phyloP scores from a whole-genome alignment of 2,113 vertebrate genomes.

The Macrotus californicus region DNA sequence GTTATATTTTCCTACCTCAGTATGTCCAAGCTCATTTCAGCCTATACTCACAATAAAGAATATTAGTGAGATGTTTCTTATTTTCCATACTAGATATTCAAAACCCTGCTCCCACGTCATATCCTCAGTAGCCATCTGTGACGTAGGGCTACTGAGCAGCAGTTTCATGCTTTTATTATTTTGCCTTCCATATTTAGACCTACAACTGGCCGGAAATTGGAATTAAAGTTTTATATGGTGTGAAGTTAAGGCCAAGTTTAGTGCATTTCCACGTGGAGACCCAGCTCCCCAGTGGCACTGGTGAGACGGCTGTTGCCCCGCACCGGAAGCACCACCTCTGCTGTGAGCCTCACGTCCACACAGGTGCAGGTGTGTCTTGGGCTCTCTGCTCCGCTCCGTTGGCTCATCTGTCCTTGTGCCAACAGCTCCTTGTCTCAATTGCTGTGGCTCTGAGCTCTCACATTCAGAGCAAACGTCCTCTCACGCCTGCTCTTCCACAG shows the following conservation, averaged over 20 bases:
- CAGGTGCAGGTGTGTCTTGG: neutral
- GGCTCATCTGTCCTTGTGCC: neutral
- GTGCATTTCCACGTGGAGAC: neutral
- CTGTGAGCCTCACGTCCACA: accelerated
- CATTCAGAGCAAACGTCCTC: too few species aligned
- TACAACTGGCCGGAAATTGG: neutral
- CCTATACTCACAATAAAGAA: neutral
- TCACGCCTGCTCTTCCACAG: neutral
- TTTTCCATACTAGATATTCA: neutral
- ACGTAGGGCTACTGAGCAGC: neutral
- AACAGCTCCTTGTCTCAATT: neutral
- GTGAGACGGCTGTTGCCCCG: neutral
- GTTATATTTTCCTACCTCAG: neutral
- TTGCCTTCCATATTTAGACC: neutral
- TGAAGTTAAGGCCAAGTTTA: neutral
- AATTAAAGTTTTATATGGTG: neutral
- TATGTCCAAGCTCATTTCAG: neutral
- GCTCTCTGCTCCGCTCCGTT: neutral
- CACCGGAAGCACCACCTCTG: neutral
- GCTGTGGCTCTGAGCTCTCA: neutral
- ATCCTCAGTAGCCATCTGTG: accelerated
- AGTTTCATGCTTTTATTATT: neutral
- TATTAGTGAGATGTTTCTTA: neutral
- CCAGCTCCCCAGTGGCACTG: neutral
- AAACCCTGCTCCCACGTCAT: neutral